These are phyloP conservation scores for Caenorhabditis angaria DNA, from an alignment of 2,888 invertebrate genomes.

Conservation along the genomic window DNA sequence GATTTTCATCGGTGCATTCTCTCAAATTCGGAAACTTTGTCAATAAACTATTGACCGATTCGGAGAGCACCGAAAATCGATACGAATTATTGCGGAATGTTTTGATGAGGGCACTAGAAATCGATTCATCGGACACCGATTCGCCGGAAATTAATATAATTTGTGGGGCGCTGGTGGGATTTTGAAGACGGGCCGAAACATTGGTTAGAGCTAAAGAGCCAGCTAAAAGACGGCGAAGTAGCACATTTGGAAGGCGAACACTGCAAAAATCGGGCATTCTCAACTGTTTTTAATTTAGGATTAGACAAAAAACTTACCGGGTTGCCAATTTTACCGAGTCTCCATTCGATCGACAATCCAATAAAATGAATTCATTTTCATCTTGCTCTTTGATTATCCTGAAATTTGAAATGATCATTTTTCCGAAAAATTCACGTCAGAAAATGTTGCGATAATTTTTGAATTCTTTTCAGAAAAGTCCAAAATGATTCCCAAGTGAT, in stretches of 20 bases:
- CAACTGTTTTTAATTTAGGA: not conserved
- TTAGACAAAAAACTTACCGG: constrained; percentile 23
- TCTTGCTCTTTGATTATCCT: constrained; percentile 28
- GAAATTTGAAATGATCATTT: not conserved
- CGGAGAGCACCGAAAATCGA: constrained; percentile 28
- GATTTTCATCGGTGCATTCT: constrained; percentile 27
- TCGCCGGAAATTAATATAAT: constrained; percentile 2
- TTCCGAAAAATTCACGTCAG: not conserved
- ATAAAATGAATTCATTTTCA: constrained; percentile 19
- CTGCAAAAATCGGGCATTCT: constrained; percentile 20
- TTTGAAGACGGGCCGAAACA: constrained; percentile 37
- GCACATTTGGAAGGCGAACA: constrained; percentile 82
- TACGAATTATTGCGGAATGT: constrained; percentile 14
- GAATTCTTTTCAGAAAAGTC: no score
- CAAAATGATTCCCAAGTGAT: no score
- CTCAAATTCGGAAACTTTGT: constrained; percentile 33
- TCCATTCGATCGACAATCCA: constrained; percentile 52
- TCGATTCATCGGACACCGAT: constrained; percentile 17
- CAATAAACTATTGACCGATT: constrained; percentile 30
- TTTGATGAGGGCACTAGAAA: constrained; percentile 26
- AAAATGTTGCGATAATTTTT: no score
- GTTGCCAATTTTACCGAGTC: constrained; percentile 45
- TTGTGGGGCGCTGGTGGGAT: not conserved
- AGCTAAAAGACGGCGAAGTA: constrained; percentile 59
- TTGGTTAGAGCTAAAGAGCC: constrained; percentile 54